Conservation (phyloP, 2,113 vertebrate genomes). For the Lethenteron camtschaticum region DNA sequence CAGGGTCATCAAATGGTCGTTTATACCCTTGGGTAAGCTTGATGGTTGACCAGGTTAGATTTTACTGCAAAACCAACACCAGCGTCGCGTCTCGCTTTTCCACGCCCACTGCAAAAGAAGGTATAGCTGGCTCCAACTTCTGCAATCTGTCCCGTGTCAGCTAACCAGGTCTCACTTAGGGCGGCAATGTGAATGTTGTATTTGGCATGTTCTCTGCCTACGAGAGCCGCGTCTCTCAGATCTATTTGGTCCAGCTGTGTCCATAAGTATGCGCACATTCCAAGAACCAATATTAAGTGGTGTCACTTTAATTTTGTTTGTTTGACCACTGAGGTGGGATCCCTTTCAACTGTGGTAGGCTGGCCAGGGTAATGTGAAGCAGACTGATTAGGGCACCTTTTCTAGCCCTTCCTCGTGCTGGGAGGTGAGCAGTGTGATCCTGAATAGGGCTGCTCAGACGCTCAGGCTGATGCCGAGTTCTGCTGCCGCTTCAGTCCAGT, state of each 20-base stretch:
- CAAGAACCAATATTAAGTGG: too few relatives aligned
- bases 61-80: background rate
- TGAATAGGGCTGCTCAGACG: background rate
- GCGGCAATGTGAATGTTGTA: background rate
- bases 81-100: background rate
- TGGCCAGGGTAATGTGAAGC: background rate
- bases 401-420: background rate
- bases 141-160: background rate
- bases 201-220: background rate
- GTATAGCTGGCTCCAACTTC: background rate
- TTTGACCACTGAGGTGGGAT: background rate
- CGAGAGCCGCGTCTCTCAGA: background rate
- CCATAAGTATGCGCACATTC: too few relatives aligned
- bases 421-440: constrained; percentile 1
- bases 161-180: background rate
- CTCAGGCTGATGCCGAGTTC: background rate
- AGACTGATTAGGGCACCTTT: background rate
- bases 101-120: background rate
- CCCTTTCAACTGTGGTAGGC: background rate
- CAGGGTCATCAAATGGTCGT: background rate
- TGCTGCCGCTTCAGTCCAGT: background rate
- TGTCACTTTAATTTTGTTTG: too few relatives aligned
- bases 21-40: background rate
- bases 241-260: too few relatives aligned
- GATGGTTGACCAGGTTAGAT: background rate